Evolutionary conservation across 1,140 invertebrate species (phyloP).

Genomic region (Mya arenaria): DNA sequence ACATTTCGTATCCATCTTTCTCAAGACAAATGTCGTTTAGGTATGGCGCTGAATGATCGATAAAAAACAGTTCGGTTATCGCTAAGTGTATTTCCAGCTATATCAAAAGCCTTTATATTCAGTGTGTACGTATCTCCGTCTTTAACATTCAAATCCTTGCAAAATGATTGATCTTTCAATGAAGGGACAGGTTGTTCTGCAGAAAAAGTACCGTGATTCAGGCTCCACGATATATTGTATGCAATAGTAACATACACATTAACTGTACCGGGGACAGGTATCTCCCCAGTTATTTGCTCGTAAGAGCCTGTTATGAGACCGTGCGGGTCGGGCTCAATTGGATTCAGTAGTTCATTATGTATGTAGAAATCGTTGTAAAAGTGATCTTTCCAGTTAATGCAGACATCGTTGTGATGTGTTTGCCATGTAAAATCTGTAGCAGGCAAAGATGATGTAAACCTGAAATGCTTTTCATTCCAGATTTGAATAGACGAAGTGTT

Average conservation of each 20-base stretch:
- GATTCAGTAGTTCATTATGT: slow-evolving; percentile 33
- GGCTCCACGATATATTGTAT: slow-evolving; percentile 1
- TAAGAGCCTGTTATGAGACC: slow-evolving; percentile 48
- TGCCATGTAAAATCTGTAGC: slow-evolving; percentile 28
- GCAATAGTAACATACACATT: slow-evolving; percentile 59
- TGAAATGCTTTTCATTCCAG: neutral
- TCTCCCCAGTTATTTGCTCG: slow-evolving; percentile 57
- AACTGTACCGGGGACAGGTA: slow-evolving; percentile 57
- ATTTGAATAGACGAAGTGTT: neutral
- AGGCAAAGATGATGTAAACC: neutral
- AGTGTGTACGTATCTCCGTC: slow-evolving; percentile 63
- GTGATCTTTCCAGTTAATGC: slow-evolving; percentile 15
- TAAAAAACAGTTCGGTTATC: slow-evolving; percentile 51
- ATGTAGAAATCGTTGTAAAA: slow-evolving; percentile 19
- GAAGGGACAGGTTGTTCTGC: neutral
- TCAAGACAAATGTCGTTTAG: slow-evolving; percentile 53
- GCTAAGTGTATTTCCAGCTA: slow-evolving; percentile 37
- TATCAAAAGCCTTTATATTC: slow-evolving; percentile 48
- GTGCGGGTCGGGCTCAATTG: slow-evolving; percentile 37
- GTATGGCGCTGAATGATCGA: slow-evolving; percentile 57
- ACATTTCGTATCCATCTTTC: slow-evolving; percentile 39
- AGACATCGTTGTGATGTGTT: slow-evolving; percentile 10
- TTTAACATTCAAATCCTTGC: neutral
- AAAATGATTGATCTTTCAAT: slow-evolving; percentile 26
- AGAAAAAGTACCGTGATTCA: neutral